Percentiles rank a stretch among this genome's conserved stretches.
phyloP scores from a whole-genome alignment of 2,113 vertebrate genomes.

The Egretta garzetta region DNA sequence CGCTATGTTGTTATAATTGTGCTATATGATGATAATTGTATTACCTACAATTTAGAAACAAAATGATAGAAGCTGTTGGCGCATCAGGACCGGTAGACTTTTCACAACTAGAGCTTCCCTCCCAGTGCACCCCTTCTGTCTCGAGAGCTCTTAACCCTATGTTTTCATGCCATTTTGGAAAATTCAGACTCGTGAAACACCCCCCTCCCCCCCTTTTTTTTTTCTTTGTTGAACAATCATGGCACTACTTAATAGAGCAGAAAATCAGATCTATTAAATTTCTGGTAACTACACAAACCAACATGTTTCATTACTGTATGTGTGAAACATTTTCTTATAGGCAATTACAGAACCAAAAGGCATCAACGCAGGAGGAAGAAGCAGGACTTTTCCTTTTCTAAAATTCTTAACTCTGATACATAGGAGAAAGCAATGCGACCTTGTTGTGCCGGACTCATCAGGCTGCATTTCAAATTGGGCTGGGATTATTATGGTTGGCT shows the following conservation, averaged over 20 bases:
- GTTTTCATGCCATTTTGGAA: neutral
- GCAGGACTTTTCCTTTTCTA: neutral
- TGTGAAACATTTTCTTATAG: neutral
- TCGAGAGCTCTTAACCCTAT: neutral
- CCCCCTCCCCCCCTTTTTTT: neutral
- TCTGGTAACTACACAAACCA: neutral
- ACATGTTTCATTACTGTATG: neutral
- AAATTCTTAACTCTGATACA: neutral
- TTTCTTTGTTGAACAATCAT: neutral
- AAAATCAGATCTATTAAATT: neutral
- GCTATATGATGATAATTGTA: neutral
- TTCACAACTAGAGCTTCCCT: neutral
- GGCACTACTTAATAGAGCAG: neutral
- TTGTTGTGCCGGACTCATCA: constrained; percentile 1
- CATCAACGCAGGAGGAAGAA: neutral
- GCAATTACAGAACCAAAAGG: neutral
- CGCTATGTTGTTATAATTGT: neutral
- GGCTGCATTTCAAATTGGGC: neutral
- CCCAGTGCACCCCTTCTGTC: neutral
- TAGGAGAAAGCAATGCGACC: neutral
- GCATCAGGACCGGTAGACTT: neutral
- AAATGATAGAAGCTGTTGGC: neutral
- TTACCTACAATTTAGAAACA: neutral
- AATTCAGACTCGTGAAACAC: neutral
- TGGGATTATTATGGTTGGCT: neutral